A percentile compares a stretch with the other conserved stretches of the same genome.
Evolutionary conservation across 2,888 invertebrate species (phyloP).

Genomic region (Sipha maydis): DNA sequence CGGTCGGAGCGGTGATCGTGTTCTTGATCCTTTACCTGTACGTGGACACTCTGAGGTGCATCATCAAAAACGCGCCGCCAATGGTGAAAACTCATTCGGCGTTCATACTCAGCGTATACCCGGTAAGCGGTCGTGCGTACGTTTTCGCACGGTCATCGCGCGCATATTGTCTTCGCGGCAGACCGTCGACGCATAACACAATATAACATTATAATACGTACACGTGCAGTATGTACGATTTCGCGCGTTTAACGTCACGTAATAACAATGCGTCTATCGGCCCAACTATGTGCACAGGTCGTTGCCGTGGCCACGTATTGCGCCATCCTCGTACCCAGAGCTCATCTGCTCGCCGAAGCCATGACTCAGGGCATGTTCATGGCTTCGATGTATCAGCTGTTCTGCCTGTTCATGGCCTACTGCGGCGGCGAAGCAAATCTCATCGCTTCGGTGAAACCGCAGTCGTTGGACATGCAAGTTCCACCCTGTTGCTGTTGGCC

Average conservation of each 20-base stretch:
- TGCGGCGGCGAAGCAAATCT: slow-evolving; percentile 74
- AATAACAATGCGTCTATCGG: background rate
- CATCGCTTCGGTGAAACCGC: slow-evolving; percentile 72
- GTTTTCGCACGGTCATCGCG: slow-evolving; percentile 1
- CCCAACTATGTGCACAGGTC: slow-evolving; percentile 68
- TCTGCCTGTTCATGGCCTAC: slow-evolving; percentile 75
- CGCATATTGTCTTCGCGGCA: background rate
- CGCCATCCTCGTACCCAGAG: slow-evolving; percentile 73
- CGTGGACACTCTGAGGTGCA: slow-evolving; percentile 71
- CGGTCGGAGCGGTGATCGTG: slow-evolving; percentile 70
- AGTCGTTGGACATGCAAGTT: slow-evolving; percentile 73
- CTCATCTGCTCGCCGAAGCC: slow-evolving; percentile 77
- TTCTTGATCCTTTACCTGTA: slow-evolving; percentile 71
- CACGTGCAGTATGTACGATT: background rate
- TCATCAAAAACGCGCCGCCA: slow-evolving; percentile 71
- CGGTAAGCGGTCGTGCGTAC: slow-evolving; percentile 69
- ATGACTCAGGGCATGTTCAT: slow-evolving; percentile 77
- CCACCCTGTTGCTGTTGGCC: slow-evolving; percentile 82
- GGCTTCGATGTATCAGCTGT: slow-evolving; percentile 77
- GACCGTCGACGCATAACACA: background rate
- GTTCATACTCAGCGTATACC: slow-evolving; percentile 74
- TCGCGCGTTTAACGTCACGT: background rate
- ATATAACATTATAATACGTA: background rate
- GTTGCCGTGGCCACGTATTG: slow-evolving; percentile 72
- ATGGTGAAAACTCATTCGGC: slow-evolving; percentile 71